Evolutionary conservation across 2,113 vertebrate genomes (phyloP), one percentile per base, ranked within the genome.

Genomic region (Pterocles orientalis): DNA sequence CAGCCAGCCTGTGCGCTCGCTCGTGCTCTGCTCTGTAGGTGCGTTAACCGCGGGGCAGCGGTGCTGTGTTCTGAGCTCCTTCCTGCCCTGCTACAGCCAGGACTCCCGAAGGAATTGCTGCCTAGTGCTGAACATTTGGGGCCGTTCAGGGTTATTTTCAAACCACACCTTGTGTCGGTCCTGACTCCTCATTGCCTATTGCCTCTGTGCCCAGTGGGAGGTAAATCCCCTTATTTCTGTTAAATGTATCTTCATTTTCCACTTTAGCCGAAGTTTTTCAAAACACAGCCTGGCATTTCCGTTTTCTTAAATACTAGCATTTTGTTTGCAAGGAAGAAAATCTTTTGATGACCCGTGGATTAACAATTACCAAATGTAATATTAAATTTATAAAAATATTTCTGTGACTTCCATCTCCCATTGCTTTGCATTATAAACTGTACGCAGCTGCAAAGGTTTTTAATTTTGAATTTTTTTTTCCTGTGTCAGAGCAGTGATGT

Each of bases 141-240:
- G 69, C 20, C 53, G n/a, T 43, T 62, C 28, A 9, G 39, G 50
- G 43, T 64, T 78, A n/a, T 48, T 82, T 68, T 36, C 56, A 23
- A 61, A 21, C 14, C 31, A 4, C 0, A 1, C 53, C 9, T 10
- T 2, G 2, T 7, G 60, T 18, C 51, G 47, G 24, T 8, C 9
- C 51, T 8, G 29, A 5, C 47, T 20, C 10, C 48, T 18, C 16
- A 0, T 33, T 45, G 14, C 61, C n/a, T 10, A 0, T 61, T n/a
- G 61, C 39, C 60, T 14, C 1, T 5, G 0, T 12, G 29, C 17
- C 66, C 50, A 6, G 9, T 17, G 45, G 61, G 61, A 31, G 56
- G 43, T 43, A n/a, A 80, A n/a, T 5, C 48, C 17, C 21, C 26
- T 53, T 31, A 20, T 18, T 53, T 26, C 5, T 68, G 29, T 53